Conservation (phyloP, 64 coral and sea anemone species). For the Actinia equina region DNA sequence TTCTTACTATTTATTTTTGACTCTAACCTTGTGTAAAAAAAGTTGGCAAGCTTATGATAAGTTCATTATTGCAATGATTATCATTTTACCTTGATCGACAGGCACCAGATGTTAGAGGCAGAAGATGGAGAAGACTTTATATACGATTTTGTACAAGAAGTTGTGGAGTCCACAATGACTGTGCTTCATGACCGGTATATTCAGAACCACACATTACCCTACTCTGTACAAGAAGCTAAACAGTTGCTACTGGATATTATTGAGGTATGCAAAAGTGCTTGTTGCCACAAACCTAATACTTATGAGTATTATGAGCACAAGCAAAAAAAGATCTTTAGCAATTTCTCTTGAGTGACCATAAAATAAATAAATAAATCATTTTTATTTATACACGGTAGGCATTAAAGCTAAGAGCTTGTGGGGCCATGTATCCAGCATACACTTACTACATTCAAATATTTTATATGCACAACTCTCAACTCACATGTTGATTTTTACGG, state of each 20-base stretch:
- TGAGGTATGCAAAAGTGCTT: slow-evolving; percentile 45
- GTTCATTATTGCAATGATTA: background rate
- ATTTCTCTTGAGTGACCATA: too few species aligned
- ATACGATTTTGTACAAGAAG: slow-evolving; percentile 73
- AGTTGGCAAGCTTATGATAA: background rate
- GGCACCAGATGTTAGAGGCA: slow-evolving; percentile 77
- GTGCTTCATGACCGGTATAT: slow-evolving; percentile 85
- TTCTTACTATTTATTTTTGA: too few species aligned
- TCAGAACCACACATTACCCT: slow-evolving; percentile 80
- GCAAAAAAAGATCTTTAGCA: background rate
- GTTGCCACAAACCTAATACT: too few species aligned
- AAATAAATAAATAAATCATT: too few species aligned
- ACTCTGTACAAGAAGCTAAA: slow-evolving; percentile 86
- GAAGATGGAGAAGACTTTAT: slow-evolving; percentile 91
- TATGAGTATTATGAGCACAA: too few species aligned
- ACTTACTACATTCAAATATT: too few species aligned
- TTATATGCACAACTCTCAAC: too few species aligned
- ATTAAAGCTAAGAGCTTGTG: too few species aligned
- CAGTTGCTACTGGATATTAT: slow-evolving; percentile 82
- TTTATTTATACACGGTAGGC: too few species aligned
- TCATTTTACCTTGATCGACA: background rate
- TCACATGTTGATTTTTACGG: too few species aligned
- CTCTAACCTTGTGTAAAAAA: too few species aligned
- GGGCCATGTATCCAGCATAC: too few species aligned
- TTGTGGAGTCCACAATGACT: slow-evolving; percentile 77